phyloP scores from a whole-genome alignment of 2,113 vertebrate genomes.

The Melozone crissalis region DNA sequence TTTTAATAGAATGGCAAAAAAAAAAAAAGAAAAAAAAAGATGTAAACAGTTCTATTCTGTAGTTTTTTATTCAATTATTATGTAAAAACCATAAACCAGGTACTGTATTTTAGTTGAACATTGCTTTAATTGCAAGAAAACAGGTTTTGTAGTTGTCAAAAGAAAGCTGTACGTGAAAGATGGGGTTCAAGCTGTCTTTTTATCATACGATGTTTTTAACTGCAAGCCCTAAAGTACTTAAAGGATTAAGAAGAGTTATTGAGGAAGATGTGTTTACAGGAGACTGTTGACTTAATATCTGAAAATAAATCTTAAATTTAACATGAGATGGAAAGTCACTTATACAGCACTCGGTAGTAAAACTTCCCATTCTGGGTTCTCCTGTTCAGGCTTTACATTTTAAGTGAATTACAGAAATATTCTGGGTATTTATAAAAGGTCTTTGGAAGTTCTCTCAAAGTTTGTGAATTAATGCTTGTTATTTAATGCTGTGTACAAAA shows the following conservation, averaged over 20 bases:
- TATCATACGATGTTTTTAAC: conserved; percentile 37
- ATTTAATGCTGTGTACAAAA: background rate
- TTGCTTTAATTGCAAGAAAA: conserved; percentile 72
- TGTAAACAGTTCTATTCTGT: conserved; percentile 75
- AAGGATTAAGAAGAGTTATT: conserved; percentile 7
- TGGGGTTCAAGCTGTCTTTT: conserved; percentile 64
- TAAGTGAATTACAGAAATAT: conserved; percentile 56
- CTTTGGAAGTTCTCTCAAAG: conserved; percentile 45
- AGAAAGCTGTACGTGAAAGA: conserved; percentile 62
- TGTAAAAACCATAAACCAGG: conserved; percentile 79
- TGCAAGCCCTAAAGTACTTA: conserved; percentile 39
- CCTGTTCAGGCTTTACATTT: conserved; percentile 64
- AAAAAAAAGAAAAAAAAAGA: conserved; percentile 40
- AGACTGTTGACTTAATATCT: conserved; percentile 35
- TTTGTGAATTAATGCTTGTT: conserved; percentile 50
- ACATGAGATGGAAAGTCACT: background rate
- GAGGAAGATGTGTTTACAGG: conserved; percentile 48
- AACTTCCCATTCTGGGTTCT: conserved; percentile 14
- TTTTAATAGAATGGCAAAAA: conserved; percentile 68
- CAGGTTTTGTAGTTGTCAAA: conserved; percentile 54
- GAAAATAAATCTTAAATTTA: conserved; percentile 28
- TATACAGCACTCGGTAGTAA: background rate
- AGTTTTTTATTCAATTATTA: conserved; percentile 79
- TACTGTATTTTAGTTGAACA: conserved; percentile 78
- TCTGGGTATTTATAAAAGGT: conserved; percentile 47